A percentile compares a stretch with the other conserved stretches of the same genome.
These are phyloP conservation scores for Dufourea novaeangliae DNA, from an alignment of 1,140 invertebrate species.

Conservation along the genomic window DNA sequence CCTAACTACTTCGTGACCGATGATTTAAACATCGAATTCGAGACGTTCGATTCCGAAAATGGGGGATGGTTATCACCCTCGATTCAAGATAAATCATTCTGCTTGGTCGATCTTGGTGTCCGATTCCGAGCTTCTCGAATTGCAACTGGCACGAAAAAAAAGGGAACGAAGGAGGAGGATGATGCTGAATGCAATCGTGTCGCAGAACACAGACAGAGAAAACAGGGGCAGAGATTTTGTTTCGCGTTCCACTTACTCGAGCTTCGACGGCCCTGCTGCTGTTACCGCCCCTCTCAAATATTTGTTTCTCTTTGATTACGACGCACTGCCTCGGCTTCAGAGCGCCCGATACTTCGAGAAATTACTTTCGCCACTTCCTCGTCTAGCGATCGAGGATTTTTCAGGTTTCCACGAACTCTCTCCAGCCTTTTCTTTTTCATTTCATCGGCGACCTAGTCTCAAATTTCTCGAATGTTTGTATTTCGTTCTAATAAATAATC, in stretches of 20 bases:
- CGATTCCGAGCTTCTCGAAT: too few species aligned
- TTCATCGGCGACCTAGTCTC: too few species aligned
- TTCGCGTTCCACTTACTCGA: neutral
- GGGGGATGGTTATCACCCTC: too few species aligned
- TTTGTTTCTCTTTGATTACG: conserved; percentile 31
- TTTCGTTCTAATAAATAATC: too few species aligned
- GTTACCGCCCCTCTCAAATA: conserved; percentile 8
- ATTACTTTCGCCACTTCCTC: neutral
- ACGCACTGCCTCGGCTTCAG: conserved; percentile 11
- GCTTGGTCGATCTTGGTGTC: too few species aligned
- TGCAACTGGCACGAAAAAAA: conserved; percentile 1
- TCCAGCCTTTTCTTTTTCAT: too few species aligned
- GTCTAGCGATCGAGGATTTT: neutral
- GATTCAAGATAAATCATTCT: too few species aligned
- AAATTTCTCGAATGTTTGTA: too few species aligned
- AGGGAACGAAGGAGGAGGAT: neutral
- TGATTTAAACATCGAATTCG: too few species aligned
- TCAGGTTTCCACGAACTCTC: conserved; percentile 5
- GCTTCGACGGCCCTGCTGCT: neutral
- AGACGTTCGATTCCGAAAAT: too few species aligned
- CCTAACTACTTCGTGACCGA: too few species aligned
- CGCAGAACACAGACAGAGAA: neutral
- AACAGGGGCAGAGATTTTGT: conserved; percentile 4
- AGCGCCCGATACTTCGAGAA: conserved; percentile 14
- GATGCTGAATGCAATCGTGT: neutral